Base-by-base conservation (phyloP, 1,140 invertebrate species). In the Pararge aegeria region DNA sequence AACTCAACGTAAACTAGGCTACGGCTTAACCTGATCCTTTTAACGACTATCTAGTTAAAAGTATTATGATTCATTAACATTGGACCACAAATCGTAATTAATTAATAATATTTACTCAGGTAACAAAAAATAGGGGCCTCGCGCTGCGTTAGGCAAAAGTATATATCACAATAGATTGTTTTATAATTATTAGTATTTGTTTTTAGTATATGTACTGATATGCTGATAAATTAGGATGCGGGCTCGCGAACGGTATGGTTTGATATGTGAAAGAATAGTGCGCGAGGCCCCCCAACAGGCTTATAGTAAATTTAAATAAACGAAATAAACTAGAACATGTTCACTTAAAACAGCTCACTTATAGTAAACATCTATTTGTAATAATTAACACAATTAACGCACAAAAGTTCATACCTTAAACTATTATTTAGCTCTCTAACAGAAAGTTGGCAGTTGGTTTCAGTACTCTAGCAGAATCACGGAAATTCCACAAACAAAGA, bases 31-130 rank as follows among this genome's bases (percentile, higher is more conserved):
- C 72, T 67, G 70, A 78, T 57, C 68, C 61, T 71, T 73, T 67
- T 82, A 80, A 75, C 71, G 66, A 71, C 86, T 89, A 89, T 84
- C 80, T 87, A 88, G 76, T 80, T 85, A 79, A 82, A 82, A 87
- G 77, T 85, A 82, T 83, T 78, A 88, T 85, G 86, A 85, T 84
- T 87, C 82, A 75, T 82, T 84, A 87, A 89, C 83, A 89, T 89
- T 89, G 84, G 86, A 89, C 86, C 86, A 85, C 86, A 84, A 76
- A 87, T 89, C 70, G 78, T 89, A 83, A 86, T 86, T 89, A 85
- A 81, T 85, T 85, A 81, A 80, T 84, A 86, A 83, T 84, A 88
- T 84, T 86, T 83, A 87, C 80, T 89, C 86, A 89, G 86, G 86
- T 87, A 89, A 89, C 86, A 89, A 87, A 89, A 89, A 85, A 82